Evolutionary conservation across 2,888 invertebrate species (phyloP), one percentile per base, ranked within the genome.

Genomic region (Eristalinus aeneus): DNA sequence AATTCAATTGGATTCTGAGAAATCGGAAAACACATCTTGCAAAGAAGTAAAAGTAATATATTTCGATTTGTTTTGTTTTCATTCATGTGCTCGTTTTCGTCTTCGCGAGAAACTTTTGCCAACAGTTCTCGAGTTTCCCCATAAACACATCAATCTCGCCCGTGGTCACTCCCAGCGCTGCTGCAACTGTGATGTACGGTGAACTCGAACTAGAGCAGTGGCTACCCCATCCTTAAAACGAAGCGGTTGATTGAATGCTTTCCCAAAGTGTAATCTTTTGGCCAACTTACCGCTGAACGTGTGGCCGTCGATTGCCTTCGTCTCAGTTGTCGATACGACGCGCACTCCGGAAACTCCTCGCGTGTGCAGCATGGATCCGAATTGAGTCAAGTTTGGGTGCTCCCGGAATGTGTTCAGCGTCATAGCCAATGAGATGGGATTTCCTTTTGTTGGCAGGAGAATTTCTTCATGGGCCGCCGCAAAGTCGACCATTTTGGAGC

Each of bases 131-230:
- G 64, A 97, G 92, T 89, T 95, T 94, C 88, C 94, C 93, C 64
- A 96, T 93, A 90, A 96, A 96, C 23, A 93, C 91, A 90, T 96
- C 95, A n/a, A 96, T 94, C 89, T 97, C 96, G 2, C 91, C 89
- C 88, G 93, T 93, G 61, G 94, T 94, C 91, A 96, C 94, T 3
- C 96, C 96, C 46, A 97, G 92, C 6, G 95, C 94, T 2, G 96
- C 96, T 16, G 96, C 96, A 67, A 95, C 96, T 3, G 96, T 97
- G 88, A 97, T 92, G 90, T 97, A 97, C 1, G 95, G 94, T 5
- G 78, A 71, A 31, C 80, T 60, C 9, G 87, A 63, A 0, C 75
- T 22, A 2, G 94, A 93, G 88, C 93, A 93, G 91, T 96, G 96
- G 10, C 95, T 94, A 64, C 96, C 96, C 95, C 96, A 97, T 74